Evolutionary conservation across 2,888 invertebrate species (phyloP), one percentile per base, ranked within the genome.

Genomic region (Theretra japonica): DNA sequence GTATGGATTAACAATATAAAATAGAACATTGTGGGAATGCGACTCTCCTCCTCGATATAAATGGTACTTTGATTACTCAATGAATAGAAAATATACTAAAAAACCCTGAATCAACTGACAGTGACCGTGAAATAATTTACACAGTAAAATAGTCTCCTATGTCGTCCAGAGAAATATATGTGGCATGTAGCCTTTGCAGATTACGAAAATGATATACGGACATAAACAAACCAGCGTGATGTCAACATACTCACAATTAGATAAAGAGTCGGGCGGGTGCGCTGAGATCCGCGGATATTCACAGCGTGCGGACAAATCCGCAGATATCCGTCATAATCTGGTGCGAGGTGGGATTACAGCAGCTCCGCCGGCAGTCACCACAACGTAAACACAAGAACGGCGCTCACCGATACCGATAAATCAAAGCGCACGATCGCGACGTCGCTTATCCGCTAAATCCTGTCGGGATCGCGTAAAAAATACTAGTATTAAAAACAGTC

Each of bases 401-500:
- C 88, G 85, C 86, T 88, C 87, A 91, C 91, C 90, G 92, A 91
- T 92, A 92, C 90, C 93, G 92, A 94, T 94, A 94, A 94, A 94
- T 94, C 94, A 94, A 93, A 94, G 93, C 90, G 88, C 92, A 90
- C 93, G 92, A 92, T 91, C 90, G 90, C 92, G 91, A 88, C 90
- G 91, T 89, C 89, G 90, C 88, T 92, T 90, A 93, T 93, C 94
- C 94, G 93, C 89, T 93, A 94, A 95, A 94, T 93, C 94, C 94
- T 92, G 92, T 88, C 90, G 91, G 93, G 93, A 93, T 94, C 93
- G 93, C 94, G 94, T 94, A 94, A 94, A 95, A 95, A 95, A 95
- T 95, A 95, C 95, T 96, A 96, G 96, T 96, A 96, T 96, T 96
- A 96, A 96, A 96, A 96, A 96, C 93, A 94, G 96, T 96, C 96